Evolutionary conservation across 2,113 vertebrate genomes (phyloP), one percentile per base, ranked within the genome.

Genomic region (Gasterosteus nipponicus): DNA sequence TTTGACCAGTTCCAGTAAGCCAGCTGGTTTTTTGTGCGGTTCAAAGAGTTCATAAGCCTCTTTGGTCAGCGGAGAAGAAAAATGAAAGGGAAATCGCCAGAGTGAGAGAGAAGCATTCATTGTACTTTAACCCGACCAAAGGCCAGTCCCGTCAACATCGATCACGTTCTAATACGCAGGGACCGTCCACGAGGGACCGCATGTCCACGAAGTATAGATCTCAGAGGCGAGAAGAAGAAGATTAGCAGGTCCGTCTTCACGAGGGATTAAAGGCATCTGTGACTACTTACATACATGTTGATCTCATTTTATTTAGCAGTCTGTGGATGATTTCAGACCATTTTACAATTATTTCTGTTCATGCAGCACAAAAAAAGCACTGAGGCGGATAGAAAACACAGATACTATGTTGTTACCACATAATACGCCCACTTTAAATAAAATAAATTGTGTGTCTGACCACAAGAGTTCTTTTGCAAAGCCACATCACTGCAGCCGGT

Each of bases 81-180:
- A 89, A 87, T 84, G 84, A 39, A 72, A 84, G 81, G 73, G 66
- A 82, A 64, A 76, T 63, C 84, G 56, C 46, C 8, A 75, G 58
- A 64, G 69, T 63, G 77, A 64, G 66, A 66, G 77, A 64, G 66
- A 72, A 75, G 68, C 75, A 68, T 84, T 66, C 69, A 70, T 33
- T 77, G 72, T 75, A 71, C 74, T 82, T 91, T 80, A 78, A 86
- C 78, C 77, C 26, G 42, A 85, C 72, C 75, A 71, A 87, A 83
- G 80, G 80, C 35, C 38, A 69, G 72, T 42, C 60, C 75, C 83
- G 90, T 90, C 90, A 87, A 62, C 86, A 87, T 79, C 54, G 80
- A 89, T 91, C 87, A 90, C 80, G 69, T 76, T 89, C 31, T 38
- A 66, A 70, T 78, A 71, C 54, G 79, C 74, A 41, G 49, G 35